These are phyloP conservation scores for Clistopyga incitator DNA, from an alignment of 2,888 invertebrate species.

Conservation along the genomic window DNA sequence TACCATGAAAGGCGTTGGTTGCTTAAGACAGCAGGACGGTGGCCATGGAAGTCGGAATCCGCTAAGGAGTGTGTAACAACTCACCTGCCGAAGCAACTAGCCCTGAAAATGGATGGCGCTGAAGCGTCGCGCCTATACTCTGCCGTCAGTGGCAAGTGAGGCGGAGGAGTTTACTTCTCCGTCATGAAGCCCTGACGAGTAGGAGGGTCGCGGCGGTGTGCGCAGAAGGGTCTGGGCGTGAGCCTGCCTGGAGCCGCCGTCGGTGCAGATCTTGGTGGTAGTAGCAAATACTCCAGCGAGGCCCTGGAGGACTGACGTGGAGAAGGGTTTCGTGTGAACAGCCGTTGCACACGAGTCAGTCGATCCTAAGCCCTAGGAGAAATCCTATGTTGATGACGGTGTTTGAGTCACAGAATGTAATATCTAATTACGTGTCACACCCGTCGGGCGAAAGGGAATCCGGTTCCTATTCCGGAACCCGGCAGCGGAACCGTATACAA, in stretches of 20 bases:
- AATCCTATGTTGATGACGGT: conserved; percentile 84
- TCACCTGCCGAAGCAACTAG: conserved; percentile 87
- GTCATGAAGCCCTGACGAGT: conserved; percentile 86
- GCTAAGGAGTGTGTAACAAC: conserved; percentile 86
- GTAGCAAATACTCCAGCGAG: too few relatives aligned
- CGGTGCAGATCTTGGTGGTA: conserved; percentile 86
- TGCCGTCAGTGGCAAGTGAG: too few relatives aligned
- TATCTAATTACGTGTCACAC: conserved; percentile 74
- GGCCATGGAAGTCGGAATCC: conserved; percentile 90
- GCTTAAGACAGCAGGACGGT: conserved; percentile 90
- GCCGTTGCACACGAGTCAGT: too few relatives aligned
- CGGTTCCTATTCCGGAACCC: conserved; percentile 87
- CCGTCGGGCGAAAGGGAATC: conserved; percentile 86
- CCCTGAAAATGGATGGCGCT: conserved; percentile 87
- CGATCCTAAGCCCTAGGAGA: conserved; percentile 87
- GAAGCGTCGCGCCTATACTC: too few relatives aligned
- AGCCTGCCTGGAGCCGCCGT: conserved; percentile 83
- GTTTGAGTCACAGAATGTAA: conserved; percentile 71
- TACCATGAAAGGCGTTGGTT: conserved; percentile 87
- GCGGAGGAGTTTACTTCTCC: conserved; percentile 67
- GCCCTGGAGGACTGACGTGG: too few relatives aligned
- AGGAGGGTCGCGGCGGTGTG: conserved; percentile 88
- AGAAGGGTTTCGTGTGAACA: too few relatives aligned
- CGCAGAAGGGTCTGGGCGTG: conserved; percentile 81
- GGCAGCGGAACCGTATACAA: conserved; percentile 86